Evolutionary conservation across 2,797 vertebrate genomes (phyloP).

Genomic region (Myoxocephalus aenaeus): DNA sequence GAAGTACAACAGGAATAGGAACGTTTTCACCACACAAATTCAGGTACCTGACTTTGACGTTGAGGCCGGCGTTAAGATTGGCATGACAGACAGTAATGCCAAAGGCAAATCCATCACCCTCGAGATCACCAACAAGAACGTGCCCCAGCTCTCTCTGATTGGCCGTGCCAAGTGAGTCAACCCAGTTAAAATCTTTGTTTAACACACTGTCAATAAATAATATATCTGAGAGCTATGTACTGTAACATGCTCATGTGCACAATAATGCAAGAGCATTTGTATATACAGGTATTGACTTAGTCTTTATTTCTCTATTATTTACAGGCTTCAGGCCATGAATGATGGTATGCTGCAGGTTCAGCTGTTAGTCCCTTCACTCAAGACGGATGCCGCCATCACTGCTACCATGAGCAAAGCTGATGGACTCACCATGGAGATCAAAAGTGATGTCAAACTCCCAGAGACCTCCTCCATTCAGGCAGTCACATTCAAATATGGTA

Average conservation of each 20-base stretch:
- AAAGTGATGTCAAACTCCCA: slow-evolving; percentile 84
- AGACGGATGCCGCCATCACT: slow-evolving; percentile 85
- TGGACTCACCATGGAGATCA: slow-evolving; percentile 84
- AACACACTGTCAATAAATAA: not conserved
- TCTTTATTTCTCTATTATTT: slow-evolving; percentile 16
- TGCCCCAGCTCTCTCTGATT: slow-evolving; percentile 87
- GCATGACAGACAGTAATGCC: slow-evolving; percentile 79
- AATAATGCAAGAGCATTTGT: not conserved
- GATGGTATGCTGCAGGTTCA: slow-evolving; percentile 84
- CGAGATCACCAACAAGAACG: slow-evolving; percentile 89
- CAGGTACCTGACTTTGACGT: slow-evolving; percentile 87
- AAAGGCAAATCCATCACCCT: slow-evolving; percentile 81
- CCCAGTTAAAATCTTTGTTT: slow-evolving; percentile 1
- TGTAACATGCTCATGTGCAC: not conserved
- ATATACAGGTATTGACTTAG: slow-evolving; percentile 5
- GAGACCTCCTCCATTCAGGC: slow-evolving; percentile 84
- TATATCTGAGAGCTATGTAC: not conserved
- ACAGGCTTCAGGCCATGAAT: slow-evolving; percentile 82
- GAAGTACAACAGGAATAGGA: slow-evolving; percentile 89
- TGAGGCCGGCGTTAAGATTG: slow-evolving; percentile 87
- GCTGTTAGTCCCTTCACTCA: slow-evolving; percentile 85
- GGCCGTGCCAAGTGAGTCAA: slow-evolving; percentile 87
- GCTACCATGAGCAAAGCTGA: slow-evolving; percentile 76
- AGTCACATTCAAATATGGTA: slow-evolving; percentile 89
- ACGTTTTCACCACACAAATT: slow-evolving; percentile 85